phyloP scores from a whole-genome alignment of 2,888 invertebrate species.

The Macrophya annulata region DNA sequence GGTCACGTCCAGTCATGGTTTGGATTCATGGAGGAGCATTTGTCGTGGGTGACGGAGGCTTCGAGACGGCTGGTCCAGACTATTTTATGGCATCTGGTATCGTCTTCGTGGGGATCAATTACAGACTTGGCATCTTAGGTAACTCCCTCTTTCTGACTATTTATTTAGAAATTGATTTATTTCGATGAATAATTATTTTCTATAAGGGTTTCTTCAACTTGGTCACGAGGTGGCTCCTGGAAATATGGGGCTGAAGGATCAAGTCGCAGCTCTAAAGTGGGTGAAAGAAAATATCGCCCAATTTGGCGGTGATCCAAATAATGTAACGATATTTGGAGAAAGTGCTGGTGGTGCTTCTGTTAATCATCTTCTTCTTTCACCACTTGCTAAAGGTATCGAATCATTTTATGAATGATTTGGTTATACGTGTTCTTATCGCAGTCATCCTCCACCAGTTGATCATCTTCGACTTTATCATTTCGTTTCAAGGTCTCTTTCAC shows the following conservation, averaged over 20 bases:
- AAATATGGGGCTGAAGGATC: constrained; percentile 72
- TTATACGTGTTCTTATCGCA: background rate
- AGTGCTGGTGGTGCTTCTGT: constrained; percentile 67
- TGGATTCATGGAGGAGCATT: constrained; percentile 50
- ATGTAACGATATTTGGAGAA: constrained; percentile 70
- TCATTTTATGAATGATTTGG: background rate
- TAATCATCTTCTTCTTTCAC: constrained; percentile 67
- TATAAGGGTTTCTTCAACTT: constrained; percentile 71
- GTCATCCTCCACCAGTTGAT: background rate
- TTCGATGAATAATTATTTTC: background rate
- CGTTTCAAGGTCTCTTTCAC: constrained; percentile 68
- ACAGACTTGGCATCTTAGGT: constrained; percentile 51
- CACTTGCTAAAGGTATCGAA: constrained; percentile 67
- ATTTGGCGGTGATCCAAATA: constrained; percentile 71
- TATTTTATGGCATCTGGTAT: constrained; percentile 33
- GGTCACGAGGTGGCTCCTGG: constrained; percentile 69
- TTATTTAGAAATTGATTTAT: background rate
- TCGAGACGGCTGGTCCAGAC: constrained; percentile 31
- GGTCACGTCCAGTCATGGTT: constrained; percentile 43
- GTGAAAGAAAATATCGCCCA: constrained; percentile 69
- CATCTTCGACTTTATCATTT: background rate
- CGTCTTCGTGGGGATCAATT: constrained; percentile 37
- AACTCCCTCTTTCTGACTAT: background rate
- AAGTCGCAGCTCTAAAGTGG: constrained; percentile 70
- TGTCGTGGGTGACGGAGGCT: background rate